phyloP scores from a whole-genome alignment of 1,140 invertebrate genomes.

The Maconellicoccus hirsutus region DNA sequence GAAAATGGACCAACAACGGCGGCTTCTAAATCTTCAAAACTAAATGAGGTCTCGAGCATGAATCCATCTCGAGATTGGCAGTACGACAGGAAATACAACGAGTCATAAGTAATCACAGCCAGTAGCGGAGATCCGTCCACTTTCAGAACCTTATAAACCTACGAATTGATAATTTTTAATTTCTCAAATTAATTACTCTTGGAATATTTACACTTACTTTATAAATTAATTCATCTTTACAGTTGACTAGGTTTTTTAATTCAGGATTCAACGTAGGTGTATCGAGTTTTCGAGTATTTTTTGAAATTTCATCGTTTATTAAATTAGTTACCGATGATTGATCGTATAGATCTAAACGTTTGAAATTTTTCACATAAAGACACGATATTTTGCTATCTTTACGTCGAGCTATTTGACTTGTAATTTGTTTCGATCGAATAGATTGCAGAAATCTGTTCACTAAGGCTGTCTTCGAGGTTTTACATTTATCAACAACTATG shows the following conservation, averaged over 20 bases:
- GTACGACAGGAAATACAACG: neutral
- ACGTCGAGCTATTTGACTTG: neutral
- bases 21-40: neutral
- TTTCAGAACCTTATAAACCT: neutral
- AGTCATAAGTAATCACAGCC: neutral
- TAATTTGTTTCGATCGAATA: neutral
- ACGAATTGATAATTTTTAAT: neutral
- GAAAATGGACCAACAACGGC: constrained; percentile 6
- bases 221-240: neutral
- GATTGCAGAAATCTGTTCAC: neutral
- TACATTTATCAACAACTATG: neutral
- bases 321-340: neutral
- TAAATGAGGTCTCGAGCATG: neutral
- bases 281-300: neutral
- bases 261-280: neutral
- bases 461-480: neutral
- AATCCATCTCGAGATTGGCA: neutral
- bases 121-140: constrained; percentile 1
- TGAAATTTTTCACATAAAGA: neutral
- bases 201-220: neutral
- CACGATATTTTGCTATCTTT: neutral
- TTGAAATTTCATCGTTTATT: neutral
- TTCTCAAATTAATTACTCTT: too few species aligned
- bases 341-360: neutral
- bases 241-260: neutral